phyloP scores from a whole-genome alignment of 2,113 vertebrate species.

The Chinchilla lanigera region DNA sequence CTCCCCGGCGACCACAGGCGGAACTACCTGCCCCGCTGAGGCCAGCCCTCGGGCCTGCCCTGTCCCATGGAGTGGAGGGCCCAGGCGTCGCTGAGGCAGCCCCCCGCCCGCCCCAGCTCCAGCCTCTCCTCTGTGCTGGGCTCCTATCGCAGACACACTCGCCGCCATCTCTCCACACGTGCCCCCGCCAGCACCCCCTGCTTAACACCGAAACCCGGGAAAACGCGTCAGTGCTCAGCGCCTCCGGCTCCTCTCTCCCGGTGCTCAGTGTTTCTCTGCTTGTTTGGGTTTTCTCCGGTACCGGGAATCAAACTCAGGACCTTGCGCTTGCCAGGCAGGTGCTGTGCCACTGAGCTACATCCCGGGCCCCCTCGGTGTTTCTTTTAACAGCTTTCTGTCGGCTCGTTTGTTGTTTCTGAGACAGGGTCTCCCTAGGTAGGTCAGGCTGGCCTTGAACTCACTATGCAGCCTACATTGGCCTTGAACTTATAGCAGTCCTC shows the following conservation, averaged over 20 bases:
- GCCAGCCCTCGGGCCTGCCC: background rate
- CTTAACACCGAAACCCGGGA: background rate
- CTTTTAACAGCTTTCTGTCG: background rate
- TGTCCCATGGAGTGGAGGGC: background rate
- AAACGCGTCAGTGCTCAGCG: rapidly evolving
- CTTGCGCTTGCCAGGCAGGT: no score
- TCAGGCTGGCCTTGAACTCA: background rate
- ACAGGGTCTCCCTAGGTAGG: background rate
- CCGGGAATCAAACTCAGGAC: no score
- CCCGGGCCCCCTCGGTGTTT: background rate
- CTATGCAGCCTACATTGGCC: background rate
- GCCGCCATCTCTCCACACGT: background rate
- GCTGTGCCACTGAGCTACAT: no score
- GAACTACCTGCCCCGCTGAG: background rate
- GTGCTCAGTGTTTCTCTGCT: background rate
- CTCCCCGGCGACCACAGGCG: background rate
- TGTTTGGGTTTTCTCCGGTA: no score
- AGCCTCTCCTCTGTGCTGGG: background rate
- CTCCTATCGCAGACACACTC: background rate
- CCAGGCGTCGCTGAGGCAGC: background rate
- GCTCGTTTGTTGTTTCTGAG: background rate
- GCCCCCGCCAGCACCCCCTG: background rate
- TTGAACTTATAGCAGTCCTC: background rate
- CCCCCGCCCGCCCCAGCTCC: background rate
- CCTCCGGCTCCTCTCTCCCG: background rate